These are phyloP conservation scores for Rana temporaria DNA, from an alignment of 2,113 vertebrate species.

Conservation along the genomic window DNA sequence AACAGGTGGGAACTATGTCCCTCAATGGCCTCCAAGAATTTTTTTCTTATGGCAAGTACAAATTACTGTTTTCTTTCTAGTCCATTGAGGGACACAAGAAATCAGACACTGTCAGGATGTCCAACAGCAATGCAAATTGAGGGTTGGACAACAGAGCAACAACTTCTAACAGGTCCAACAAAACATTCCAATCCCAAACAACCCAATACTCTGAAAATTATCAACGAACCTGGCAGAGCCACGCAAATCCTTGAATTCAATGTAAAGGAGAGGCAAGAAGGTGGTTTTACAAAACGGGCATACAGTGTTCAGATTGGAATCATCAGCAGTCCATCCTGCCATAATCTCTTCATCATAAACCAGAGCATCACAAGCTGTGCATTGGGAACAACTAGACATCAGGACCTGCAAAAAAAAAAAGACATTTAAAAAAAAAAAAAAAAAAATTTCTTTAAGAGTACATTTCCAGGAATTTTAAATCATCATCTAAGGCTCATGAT, in stretches of 20 bases:
- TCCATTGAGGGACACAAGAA: too few relatives aligned
- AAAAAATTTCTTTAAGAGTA: background rate
- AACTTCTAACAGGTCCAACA: too few relatives aligned
- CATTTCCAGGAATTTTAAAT: too few relatives aligned
- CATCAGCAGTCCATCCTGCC: conserved; percentile 96
- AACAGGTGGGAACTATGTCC: too few relatives aligned
- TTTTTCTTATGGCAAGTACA: too few relatives aligned
- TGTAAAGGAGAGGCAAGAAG: conserved; percentile 91
- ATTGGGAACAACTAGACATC: conserved; percentile 98
- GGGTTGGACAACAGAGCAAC: too few relatives aligned
- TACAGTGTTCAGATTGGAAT: conserved; percentile 95
- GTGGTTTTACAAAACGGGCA: conserved; percentile 93
- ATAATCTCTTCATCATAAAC: conserved; percentile 99
- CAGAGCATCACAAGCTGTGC: conserved; percentile 85
- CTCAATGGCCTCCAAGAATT: too few relatives aligned
- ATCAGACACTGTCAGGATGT: too few relatives aligned
- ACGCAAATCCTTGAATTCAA: conserved; percentile 95
- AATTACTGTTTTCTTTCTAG: too few relatives aligned
- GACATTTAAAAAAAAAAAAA: too few relatives aligned
- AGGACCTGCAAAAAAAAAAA: conserved; percentile 84
- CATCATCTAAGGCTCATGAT: too few relatives aligned
- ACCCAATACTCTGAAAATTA: background rate
- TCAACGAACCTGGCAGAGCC: conserved; percentile 80
- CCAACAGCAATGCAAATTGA: too few relatives aligned
- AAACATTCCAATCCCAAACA: background rate